Percentiles rank a stretch among this genome's conserved stretches.
Evolutionary conservation across 1,140 invertebrate genomes (phyloP).

Genomic region (Onthophagus taurus): DNA sequence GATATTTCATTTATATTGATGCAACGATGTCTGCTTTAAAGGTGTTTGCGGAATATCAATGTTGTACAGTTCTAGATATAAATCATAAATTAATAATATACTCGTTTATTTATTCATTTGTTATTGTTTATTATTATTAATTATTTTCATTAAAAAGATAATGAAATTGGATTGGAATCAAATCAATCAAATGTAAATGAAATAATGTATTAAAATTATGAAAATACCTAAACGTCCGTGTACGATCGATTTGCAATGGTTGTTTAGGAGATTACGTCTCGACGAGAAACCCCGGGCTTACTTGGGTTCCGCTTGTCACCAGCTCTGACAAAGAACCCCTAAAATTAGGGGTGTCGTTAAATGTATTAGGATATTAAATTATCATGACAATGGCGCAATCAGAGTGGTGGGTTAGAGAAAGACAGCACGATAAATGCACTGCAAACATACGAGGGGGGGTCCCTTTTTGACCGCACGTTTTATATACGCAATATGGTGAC

Average conservation of each 20-base stretch:
- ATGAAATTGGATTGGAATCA: no score
- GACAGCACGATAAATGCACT: constrained; percentile 39
- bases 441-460: constrained; percentile 39
- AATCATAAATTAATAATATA: no score
- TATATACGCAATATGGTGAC: constrained; percentile 37
- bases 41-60: no score
- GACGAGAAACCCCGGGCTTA: background rate
- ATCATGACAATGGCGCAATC: constrained; percentile 39
- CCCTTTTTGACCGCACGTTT: constrained; percentile 38
- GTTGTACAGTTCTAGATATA: no score
- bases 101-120: no score
- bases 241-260: constrained; percentile 12
- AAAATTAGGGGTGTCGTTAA: constrained; percentile 39
- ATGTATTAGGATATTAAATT: constrained; percentile 41
- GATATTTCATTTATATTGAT: no score
- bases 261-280: constrained; percentile 12
- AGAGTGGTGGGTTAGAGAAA: constrained; percentile 31
- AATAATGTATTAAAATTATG: constrained; percentile 3
- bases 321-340: constrained; percentile 4
- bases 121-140: no score
- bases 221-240: constrained; percentile 1
- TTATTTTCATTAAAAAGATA: no score
- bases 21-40: no score
- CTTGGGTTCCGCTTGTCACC: background rate
- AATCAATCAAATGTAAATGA: no score